phyloP scores from a whole-genome alignment of 2,797 vertebrate genomes.

The Limnodromus scolopaceus region DNA sequence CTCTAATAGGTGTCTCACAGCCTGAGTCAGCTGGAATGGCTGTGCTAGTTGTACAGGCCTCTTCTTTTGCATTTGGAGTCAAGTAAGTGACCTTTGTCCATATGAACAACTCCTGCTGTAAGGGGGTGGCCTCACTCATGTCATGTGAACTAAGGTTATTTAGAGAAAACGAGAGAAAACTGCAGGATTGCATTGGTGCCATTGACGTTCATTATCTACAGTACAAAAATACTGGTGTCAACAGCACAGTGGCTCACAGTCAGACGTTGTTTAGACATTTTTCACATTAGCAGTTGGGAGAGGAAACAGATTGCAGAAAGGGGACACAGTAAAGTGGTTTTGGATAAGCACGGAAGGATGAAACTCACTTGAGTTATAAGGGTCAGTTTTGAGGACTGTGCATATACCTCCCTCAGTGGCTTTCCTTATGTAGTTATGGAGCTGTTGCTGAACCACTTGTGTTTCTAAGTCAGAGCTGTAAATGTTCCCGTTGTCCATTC shows the following conservation, averaged over 20 bases:
- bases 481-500: neutral
- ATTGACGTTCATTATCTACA: neutral
- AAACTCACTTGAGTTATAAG: neutral
- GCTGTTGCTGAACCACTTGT: neutral
- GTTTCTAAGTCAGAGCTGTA: neutral
- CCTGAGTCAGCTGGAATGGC: neutral
- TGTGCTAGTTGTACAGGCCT: neutral
- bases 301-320: neutral
- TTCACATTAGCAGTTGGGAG: neutral
- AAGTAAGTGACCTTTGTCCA: neutral
- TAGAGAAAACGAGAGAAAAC: neutral
- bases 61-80: neutral
- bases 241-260: neutral
- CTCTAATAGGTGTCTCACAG: neutral
- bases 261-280: neutral
- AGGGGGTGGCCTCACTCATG: neutral
- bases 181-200: neutral
- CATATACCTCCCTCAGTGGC: rapidly evolving
- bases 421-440: neutral
- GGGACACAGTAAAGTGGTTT: rapidly evolving
- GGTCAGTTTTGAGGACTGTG: neutral
- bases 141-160: neutral
- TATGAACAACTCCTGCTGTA: neutral
- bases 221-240: neutral
- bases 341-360: neutral